These are phyloP conservation scores for Anthophora plumipes DNA, from an alignment of 2,888 invertebrate genomes.

Conservation along the genomic window DNA sequence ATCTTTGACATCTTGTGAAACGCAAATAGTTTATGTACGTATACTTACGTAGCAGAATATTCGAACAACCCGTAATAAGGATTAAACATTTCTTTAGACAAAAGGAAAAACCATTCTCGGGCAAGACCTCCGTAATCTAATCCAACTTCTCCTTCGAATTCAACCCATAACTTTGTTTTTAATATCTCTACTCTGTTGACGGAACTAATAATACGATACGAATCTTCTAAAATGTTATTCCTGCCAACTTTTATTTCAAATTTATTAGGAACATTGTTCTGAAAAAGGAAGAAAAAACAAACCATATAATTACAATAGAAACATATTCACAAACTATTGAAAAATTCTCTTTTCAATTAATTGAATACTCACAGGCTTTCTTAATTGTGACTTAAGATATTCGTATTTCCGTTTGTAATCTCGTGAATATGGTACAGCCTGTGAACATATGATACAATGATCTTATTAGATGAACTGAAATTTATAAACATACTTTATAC, in stretches of 20 bases:
- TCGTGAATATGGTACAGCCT: slow-evolving; percentile 98
- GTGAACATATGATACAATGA: slow-evolving; percentile 72
- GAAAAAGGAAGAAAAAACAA: slow-evolving; percentile 79
- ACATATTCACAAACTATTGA: neutral
- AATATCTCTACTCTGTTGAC: slow-evolving; percentile 96
- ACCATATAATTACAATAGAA: neutral
- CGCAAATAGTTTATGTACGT: neutral
- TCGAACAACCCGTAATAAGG: slow-evolving; percentile 99
- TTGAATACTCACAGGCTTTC: slow-evolving; percentile 92
- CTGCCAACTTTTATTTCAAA: slow-evolving; percentile 98
- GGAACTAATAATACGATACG: slow-evolving; percentile 96
- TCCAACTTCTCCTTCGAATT: slow-evolving; percentile 99
- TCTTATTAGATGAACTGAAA: neutral
- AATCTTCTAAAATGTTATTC: slow-evolving; percentile 97
- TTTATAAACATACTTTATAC: neutral
- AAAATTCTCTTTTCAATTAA: neutral
- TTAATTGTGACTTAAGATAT: slow-evolving; percentile 97
- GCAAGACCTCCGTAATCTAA: slow-evolving; percentile 98
- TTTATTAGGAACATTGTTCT: slow-evolving; percentile 98
- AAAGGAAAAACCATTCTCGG: slow-evolving; percentile 99
- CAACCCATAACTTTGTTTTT: slow-evolving; percentile 99
- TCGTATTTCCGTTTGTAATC: slow-evolving; percentile 99
- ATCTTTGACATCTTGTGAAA: neutral
- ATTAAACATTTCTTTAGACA: slow-evolving; percentile 99
- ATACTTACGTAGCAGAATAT: slow-evolving; percentile 97